Evolutionary conservation across 1,140 invertebrate species (phyloP), one percentile per base, ranked within the genome.

Genomic region (Drosophila orena): DNA sequence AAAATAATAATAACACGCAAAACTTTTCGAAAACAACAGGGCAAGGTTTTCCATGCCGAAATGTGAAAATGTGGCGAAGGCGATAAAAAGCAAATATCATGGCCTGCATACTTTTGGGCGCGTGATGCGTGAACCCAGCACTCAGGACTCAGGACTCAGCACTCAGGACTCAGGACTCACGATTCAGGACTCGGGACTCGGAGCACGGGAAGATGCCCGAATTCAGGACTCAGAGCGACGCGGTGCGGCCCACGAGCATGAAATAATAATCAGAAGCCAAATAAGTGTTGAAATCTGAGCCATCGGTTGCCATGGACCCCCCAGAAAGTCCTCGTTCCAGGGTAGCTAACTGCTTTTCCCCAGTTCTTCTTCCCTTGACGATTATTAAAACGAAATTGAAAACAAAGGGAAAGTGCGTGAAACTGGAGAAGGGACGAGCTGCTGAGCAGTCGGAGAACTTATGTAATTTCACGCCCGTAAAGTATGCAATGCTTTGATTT

Each of bases 211-310:
- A 3, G 57, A 52, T 56, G 10, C 15, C 40, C 8, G 60, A n/a
- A 37, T 37, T 38, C 54, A 38, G 61, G 62, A 61, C 24, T 49
- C 52, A 52, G n/a, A n/a, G 15, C 30, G 20, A 12, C 35, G 3
- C 15, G 8, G 42, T 17, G 27, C 17, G 15, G 52, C 47, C 61
- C 65, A 46, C 40, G 62, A 64, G 77, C 85, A 89, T 89, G 76
- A 89, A 89, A 89, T 89, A 90, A 89, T 89, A 89, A 89, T 89
- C 84, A 89, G 83, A 84, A 83, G 76, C 79, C 79, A 89, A 89
- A 89, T 77, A 89, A 89, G 80, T 77, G 77, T 78, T 80, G 84
- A 89, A 89, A 89, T 89, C 84, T 77, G 84, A 89, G 56, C 79
- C 79, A 53, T 27, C 65, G 69, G 71, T 66, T 73, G 60, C 77